Evolutionary conservation across 2,797 vertebrate genomes (phyloP).

Genomic region (Acipenser ruthenus): DNA sequence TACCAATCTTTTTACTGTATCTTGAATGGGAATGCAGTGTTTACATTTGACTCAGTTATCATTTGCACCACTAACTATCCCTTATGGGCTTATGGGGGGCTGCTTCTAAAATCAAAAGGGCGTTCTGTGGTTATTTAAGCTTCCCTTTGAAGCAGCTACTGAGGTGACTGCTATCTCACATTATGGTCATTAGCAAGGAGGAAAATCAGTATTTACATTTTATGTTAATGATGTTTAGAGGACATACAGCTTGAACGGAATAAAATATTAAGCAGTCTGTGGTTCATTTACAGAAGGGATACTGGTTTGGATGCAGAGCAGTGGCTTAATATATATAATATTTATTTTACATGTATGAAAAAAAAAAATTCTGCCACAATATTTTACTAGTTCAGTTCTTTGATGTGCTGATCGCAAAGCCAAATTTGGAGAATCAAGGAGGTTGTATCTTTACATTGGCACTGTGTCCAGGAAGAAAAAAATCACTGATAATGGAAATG

Average conservation of each 20-base stretch:
- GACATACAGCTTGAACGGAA: constrained; percentile 21
- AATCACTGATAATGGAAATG: constrained; percentile 34
- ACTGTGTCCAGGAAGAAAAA: constrained; percentile 29
- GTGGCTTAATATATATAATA: too few species aligned
- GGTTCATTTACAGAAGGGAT: constrained; percentile 19
- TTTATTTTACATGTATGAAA: too few species aligned
- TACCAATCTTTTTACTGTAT: constrained; percentile 23
- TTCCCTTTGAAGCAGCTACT: constrained; percentile 31
- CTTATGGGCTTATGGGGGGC: constrained; percentile 4
- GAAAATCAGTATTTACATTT: constrained; percentile 30
- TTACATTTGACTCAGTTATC: constrained; percentile 4
- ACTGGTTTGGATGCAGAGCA: constrained; percentile 11
- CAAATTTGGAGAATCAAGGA: too few species aligned
- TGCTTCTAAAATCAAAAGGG: constrained; percentile 27
- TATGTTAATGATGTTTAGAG: constrained; percentile 31
- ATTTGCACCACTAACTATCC: constrained; percentile 7
- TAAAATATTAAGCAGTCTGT: constrained; percentile 35
- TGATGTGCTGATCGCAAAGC: too few species aligned
- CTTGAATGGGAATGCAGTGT: constrained; percentile 19
- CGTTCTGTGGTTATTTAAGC: constrained; percentile 34
- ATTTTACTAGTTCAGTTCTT: too few species aligned
- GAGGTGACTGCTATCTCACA: constrained; percentile 30
- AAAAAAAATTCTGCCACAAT: too few species aligned
- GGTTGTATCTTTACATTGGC: too few species aligned
- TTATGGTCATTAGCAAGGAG: constrained; percentile 31